Conservation (phyloP, 2,113 vertebrate genomes). For the Xenotilapia flavipinnis region DNA sequence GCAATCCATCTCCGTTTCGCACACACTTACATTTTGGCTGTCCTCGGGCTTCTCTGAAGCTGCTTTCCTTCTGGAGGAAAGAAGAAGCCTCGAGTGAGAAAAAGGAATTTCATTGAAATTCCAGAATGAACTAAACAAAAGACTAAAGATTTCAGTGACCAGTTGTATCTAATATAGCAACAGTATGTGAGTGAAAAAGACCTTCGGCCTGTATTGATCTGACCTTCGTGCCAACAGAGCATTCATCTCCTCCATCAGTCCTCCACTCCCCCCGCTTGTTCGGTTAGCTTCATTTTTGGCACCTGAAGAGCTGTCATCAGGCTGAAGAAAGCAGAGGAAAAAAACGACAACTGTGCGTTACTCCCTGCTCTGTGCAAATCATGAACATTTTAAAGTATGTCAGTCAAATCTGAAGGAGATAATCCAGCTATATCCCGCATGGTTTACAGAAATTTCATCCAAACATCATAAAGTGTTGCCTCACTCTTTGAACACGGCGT, state of each 20-base stretch:
- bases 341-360: fast-evolving
- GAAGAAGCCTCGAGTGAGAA: conserved; percentile 38
- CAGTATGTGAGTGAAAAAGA: not conserved
- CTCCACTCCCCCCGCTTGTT: conserved; percentile 88
- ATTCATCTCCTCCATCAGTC: conserved; percentile 99
- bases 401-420: not conserved
- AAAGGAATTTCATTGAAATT: not conserved
- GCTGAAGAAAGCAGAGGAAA: conserved; percentile 53
- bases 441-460: not conserved
- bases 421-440: not conserved
- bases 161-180: not conserved
- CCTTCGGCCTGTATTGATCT: not conserved
- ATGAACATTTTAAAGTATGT: not conserved
- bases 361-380: not conserved
- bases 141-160: not conserved
- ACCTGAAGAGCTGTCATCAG: conserved; percentile 80
- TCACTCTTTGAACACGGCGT: conserved; percentile 89
- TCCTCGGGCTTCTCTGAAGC: conserved; percentile 91
- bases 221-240: conserved; percentile 95
- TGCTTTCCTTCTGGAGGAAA: conserved; percentile 86
- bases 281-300: conserved; percentile 90
- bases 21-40: conserved; percentile 84
- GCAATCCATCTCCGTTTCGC: not conserved
- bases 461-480: conserved; percentile 3
- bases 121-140: not conserved